Conservation (phyloP, 2,113 vertebrate genomes). For the Cichladusa arquata region DNA sequence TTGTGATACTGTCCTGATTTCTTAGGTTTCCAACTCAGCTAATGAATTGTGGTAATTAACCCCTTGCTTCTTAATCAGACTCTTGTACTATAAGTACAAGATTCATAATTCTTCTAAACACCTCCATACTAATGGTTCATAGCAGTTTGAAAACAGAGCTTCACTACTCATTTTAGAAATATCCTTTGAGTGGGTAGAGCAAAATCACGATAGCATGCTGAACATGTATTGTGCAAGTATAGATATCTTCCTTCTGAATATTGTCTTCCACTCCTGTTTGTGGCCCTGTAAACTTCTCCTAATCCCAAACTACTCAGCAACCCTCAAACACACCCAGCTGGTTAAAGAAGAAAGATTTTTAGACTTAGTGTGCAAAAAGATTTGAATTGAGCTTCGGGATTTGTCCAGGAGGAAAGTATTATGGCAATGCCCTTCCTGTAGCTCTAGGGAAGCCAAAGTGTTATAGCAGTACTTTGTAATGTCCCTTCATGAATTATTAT, state of each 20-base stretch:
- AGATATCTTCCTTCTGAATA: neutral
- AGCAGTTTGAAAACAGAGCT: neutral
- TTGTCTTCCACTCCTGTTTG: neutral
- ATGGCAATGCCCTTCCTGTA: neutral
- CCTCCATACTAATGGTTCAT: rapidly evolving
- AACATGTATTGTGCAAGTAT: neutral
- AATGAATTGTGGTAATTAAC: neutral
- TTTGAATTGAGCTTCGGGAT: neutral
- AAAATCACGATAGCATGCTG: neutral
- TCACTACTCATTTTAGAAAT: neutral
- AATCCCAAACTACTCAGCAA: neutral
- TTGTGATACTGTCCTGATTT: neutral
- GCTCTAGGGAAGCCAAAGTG: neutral
- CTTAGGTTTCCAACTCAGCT: neutral
- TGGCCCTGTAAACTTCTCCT: neutral
- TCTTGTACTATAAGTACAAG: neutral
- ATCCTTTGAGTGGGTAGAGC: neutral
- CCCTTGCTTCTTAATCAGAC: neutral
- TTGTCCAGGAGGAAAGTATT: neutral
- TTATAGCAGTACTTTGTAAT: neutral
- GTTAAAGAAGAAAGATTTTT: neutral
- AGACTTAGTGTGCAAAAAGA: neutral
- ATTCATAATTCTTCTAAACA: neutral
- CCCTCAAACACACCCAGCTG: neutral
- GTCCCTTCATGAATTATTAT: neutral